Base-by-base conservation (phyloP, 2,797 vertebrate species). In the Bradypodion ventrale region DNA sequence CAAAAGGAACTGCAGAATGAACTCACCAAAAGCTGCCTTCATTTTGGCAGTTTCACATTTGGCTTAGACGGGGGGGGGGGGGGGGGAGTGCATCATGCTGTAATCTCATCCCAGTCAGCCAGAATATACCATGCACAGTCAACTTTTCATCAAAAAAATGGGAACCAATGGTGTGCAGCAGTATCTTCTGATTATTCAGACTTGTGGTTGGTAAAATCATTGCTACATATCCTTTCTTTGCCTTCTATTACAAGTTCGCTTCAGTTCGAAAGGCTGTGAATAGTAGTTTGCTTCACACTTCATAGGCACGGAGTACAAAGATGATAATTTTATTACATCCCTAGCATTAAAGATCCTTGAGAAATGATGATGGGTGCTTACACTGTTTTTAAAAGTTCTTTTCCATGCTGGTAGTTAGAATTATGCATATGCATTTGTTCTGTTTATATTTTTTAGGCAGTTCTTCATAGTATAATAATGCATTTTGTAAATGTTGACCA, bases 111-210 rank as follows among this genome's bases (percentile, higher is more conserved):
- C 63, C 5, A 59, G 23, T 65, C 37, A 46, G 59, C 40, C 35
- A 42, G 60, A 74, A 49, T 59, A n/a, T 29, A 62, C 4, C 76
- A 37, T 70, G 69, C 37, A 29, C 56, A 8, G 46, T 85, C 7
- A 5, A 44, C 23, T 86, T 87, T 72, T 23, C 2, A 2, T n/a
- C 78, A 37, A 87, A 66, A 82, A 65, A 87, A 35, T 83, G 74
- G 56, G 80, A 90, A 75, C 7, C 5, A 49, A 68, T 63, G 32
- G 66, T 19, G 27, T 46, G n/a, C 62, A 56, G 5, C 44, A 49
- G 7, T 19, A 21, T 6, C 83, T 59, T 7, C 76, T 46, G 29
- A 7, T 72, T 37, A 2, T 1, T 9, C 0, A 66, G 10, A 2
- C 5, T 82, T 74, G 56, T 29, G 1, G 60, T 12, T 42, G 70